Conservation (phyloP, 35 echinoderm and acorn worm species). For the Anneissia japonica region DNA sequence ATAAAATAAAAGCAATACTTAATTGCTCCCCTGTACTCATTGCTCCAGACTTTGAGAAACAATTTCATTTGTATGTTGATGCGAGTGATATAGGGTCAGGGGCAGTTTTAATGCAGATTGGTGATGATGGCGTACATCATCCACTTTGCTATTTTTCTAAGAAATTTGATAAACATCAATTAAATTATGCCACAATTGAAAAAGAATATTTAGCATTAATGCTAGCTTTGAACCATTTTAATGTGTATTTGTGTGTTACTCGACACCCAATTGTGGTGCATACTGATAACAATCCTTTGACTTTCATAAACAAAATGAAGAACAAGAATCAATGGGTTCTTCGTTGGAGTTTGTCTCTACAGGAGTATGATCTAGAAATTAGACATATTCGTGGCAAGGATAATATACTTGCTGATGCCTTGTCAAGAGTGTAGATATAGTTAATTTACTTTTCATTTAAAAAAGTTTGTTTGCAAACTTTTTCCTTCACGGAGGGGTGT, state of each 20-base stretch:
- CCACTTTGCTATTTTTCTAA: conserved; percentile 69
- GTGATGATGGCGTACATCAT: conserved; percentile 31
- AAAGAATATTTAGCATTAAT: conserved; percentile 44
- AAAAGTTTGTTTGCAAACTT: too few relatives aligned
- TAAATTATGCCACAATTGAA: conserved; percentile 51
- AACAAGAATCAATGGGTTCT: background rate
- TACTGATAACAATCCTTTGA: background rate
- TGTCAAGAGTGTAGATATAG: background rate
- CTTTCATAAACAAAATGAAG: background rate
- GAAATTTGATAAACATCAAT: conserved; percentile 51
- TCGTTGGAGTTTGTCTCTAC: background rate
- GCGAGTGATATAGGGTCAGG: conserved; percentile 61
- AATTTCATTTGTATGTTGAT: conserved; percentile 47
- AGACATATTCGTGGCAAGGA: background rate
- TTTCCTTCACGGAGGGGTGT: too few relatives aligned
- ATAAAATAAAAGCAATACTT: conserved; percentile 47
- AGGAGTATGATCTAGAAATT: background rate
- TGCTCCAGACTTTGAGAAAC: conserved; percentile 43
- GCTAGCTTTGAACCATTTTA: conserved; percentile 13
- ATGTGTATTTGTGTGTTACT: background rate
- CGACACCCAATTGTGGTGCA: background rate
- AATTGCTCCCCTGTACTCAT: conserved; percentile 35
- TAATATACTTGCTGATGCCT: background rate
- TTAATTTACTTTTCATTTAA: too few relatives aligned
- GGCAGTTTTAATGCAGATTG: conserved; percentile 48